These are phyloP conservation scores for Ptychodera flava DNA, from an alignment of 35 echinoderm and acorn worm species.

Conservation along the genomic window DNA sequence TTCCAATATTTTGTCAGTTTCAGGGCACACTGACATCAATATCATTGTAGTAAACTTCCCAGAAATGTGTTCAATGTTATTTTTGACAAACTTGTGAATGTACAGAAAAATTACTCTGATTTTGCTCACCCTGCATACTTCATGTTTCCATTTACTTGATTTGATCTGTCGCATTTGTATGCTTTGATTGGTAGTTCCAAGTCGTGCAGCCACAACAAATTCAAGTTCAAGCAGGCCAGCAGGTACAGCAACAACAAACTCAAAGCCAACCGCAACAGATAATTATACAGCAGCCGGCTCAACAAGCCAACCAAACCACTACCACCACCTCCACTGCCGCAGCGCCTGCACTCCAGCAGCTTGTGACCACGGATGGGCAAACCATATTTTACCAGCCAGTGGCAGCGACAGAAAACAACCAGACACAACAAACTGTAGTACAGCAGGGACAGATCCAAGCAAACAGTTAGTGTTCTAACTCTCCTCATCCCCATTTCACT, in stretches of 20 bases:
- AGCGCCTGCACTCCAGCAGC: constrained; percentile 55
- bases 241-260: constrained; percentile 24
- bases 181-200: no score
- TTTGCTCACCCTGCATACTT: no score
- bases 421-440: constrained; percentile 26
- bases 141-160: no score
- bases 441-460: constrained; percentile 4
- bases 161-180: no score
- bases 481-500: no score
- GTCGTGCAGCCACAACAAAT: constrained; percentile 86
- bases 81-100: no score
- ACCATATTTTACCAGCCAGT: constrained; percentile 91
- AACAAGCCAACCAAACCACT: neutral
- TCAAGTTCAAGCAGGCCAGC: constrained; percentile 44
- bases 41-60: no score
- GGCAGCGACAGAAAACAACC: constrained; percentile 24
- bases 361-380: constrained; percentile 83
- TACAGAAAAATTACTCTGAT: no score
- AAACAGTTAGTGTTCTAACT: no score
- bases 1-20: no score
- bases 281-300: constrained; percentile 60
- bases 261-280: constrained; percentile 37
- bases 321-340: neutral
- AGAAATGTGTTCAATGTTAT: no score
- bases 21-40: no score